Evolutionary conservation across 2,888 invertebrate genomes (phyloP).

Genomic region (Drosophila percnosoma): DNA sequence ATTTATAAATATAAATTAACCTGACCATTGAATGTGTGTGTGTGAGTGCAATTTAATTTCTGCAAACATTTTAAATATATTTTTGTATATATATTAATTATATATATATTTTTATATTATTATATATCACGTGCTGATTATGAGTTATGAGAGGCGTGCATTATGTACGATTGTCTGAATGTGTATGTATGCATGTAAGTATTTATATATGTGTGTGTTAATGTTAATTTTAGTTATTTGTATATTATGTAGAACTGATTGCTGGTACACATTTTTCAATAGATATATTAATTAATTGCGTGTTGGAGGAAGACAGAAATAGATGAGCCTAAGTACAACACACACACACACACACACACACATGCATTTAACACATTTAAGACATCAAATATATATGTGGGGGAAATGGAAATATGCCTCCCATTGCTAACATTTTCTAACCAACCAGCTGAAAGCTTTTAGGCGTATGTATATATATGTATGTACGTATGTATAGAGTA

Average conservation of each 20-base stretch:
- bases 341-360: neutral
- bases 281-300: neutral
- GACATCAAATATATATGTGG: neutral
- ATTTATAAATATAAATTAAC: neutral
- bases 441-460: neutral
- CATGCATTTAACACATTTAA: neutral
- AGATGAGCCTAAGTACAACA: constrained; percentile 5
- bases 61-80: constrained; percentile 3
- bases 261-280: neutral
- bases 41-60: neutral
- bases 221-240: neutral
- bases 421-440: neutral
- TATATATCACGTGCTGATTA: neutral
- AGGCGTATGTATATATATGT: neutral
- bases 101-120: neutral
- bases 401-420: neutral
- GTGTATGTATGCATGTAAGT: neutral
- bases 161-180: neutral
- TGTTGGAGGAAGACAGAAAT: neutral
- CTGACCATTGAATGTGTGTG: neutral
- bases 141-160: constrained; percentile 6
- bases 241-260: neutral
- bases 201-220: neutral
- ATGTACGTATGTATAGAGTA: neutral
- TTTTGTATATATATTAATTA: neutral